Base-by-base conservation (phyloP, 35 echinoderm and acorn worm genomes). In the Hemicentrotus pulcherrimus region DNA sequence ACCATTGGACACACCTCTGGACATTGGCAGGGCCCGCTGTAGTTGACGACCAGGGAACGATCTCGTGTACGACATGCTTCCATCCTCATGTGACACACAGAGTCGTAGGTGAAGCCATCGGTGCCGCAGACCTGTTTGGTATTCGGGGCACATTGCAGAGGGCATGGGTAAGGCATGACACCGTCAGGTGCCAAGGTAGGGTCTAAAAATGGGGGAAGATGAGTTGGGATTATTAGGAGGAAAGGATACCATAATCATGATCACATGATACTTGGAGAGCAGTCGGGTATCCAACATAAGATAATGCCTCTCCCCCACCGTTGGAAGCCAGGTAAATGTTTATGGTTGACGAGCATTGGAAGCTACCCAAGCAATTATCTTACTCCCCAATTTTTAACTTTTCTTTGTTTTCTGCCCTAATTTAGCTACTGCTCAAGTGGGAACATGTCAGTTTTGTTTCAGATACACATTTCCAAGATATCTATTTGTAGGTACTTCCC, bases 1-100 rank as follows among this genome's bases (percentile, higher is more conserved):
- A 93, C 91, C 91, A 93, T 50, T 18, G 91, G 91, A n/a, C 91
- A 93, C 15, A 14, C 48, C 47, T 47, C 45, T 1, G 91, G 91
- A 24, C 91, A 93, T 31, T 93, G 91, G 14, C 91, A 93, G 5
- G 46, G 91, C 5, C 91, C 91, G 5, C 16, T 31, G 91, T 93
- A 58, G 91, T 58, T 93, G 91, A 93, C 91, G 46, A 58, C 22
- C 91, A 93, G 91, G 46, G 91, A 46, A n/a, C 91, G 91, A 93
- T 93, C 91, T 9, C 91, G 91, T 13, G 91, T 50, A n/a, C 91
- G 91, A 52, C 91, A 93, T 14, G 46, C 91, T 28, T 93, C 91
- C 91, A 50, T 22, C 46, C 91, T 18, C 46, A 93, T 47, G 22
- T 93, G 48, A n/a, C 91, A 93, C 48, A 32, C 48, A 2, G 91